Evolutionary conservation across 2,888 invertebrate genomes (phyloP).

Genomic region (Prosapia bicincta): DNA sequence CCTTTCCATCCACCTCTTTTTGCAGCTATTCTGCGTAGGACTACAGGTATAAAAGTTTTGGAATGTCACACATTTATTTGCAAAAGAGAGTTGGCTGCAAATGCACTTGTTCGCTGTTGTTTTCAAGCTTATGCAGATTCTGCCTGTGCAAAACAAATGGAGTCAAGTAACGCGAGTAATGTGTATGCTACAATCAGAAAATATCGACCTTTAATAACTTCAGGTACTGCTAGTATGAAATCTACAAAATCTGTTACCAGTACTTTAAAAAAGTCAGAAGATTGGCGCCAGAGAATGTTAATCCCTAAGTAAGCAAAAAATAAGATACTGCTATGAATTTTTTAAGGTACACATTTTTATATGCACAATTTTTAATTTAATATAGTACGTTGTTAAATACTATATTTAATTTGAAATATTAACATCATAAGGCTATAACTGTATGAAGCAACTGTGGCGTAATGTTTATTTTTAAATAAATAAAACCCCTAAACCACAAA

Average conservation of each 20-base stretch:
- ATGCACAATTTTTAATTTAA: no score
- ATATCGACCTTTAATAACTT: conserved; percentile 42
- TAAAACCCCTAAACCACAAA: no score
- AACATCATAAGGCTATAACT: no score
- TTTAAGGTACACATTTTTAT: no score
- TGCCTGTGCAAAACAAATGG: conserved; percentile 79
- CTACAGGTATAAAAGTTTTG: conserved; percentile 93
- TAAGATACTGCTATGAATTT: no score
- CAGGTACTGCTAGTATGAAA: conserved; percentile 21
- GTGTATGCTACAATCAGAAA: conserved; percentile 51
- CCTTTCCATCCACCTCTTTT: conserved; percentile 94
- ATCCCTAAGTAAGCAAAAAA: conserved; percentile 40
- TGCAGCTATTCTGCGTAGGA: conserved; percentile 91
- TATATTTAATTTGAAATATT: no score
- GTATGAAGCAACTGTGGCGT: no score
- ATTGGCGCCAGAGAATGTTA: conserved; percentile 50
- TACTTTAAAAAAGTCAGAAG: conserved; percentile 51
- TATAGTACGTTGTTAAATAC: no score
- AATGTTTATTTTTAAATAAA: no score
- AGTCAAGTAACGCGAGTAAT: conserved; percentile 32
- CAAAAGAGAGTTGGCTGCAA: conserved; percentile 92
- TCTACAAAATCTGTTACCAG: conserved; percentile 28
- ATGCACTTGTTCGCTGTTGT: conserved; percentile 93
- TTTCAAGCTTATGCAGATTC: conserved; percentile 97
- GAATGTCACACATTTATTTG: conserved; percentile 99